These are phyloP conservation scores for Ostrea denselamellosa DNA, from an alignment of 1,140 invertebrate species.

Conservation along the genomic window DNA sequence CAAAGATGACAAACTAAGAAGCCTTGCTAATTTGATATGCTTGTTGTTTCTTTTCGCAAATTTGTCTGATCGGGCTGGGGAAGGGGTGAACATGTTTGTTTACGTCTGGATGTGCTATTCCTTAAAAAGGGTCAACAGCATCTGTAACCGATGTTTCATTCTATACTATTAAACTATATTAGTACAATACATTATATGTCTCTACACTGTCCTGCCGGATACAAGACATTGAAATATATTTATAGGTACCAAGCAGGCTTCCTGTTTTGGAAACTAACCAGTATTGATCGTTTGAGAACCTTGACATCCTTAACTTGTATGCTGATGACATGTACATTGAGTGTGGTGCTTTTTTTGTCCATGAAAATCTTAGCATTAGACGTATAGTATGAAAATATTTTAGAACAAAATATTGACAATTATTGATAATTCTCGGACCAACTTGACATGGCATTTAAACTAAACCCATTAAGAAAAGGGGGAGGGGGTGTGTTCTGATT, in stretches of 20 bases:
- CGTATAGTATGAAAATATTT: not conserved
- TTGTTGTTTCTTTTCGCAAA: not conserved
- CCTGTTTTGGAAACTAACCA: constrained; percentile 46
- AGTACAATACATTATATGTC: not conserved
- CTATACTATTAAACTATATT: constrained; percentile 25
- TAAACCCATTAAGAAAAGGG: too few relatives aligned
- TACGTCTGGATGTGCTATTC: constrained; percentile 4
- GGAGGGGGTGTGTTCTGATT: too few relatives aligned
- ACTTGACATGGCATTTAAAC: too few relatives aligned
- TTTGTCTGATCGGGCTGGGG: not conserved
- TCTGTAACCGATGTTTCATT: not conserved
- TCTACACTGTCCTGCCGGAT: not conserved
- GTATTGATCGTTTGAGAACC: constrained; percentile 17
- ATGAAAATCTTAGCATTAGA: not conserved
- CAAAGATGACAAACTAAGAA: not conserved
- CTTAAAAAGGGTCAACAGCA: not conserved
- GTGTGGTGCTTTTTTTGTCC: not conserved
- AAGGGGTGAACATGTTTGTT: constrained; percentile 1
- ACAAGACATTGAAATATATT: not conserved
- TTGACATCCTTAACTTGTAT: not conserved
- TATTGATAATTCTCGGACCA: not conserved
- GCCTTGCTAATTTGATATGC: not conserved
- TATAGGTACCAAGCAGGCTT: not conserved
- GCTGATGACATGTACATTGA: constrained; percentile 32
- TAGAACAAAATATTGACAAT: not conserved